These are phyloP conservation scores for Dicranocentrus wangi DNA, from an alignment of 2,888 invertebrate genomes.

Conservation along the genomic window DNA sequence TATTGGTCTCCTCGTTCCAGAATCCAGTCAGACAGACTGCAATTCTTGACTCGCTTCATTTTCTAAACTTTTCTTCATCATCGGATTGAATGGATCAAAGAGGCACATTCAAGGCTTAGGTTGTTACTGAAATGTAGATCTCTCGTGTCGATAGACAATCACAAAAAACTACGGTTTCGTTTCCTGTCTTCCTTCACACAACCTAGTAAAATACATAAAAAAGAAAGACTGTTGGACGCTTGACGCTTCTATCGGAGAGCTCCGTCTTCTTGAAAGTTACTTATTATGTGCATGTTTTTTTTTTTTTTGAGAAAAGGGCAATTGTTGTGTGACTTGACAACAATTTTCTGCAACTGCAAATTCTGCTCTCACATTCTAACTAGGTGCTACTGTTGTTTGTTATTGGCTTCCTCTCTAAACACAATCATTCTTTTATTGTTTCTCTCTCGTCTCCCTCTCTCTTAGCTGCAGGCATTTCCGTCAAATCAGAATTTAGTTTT, in stretches of 20 bases:
- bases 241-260: too few relatives aligned
- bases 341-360: constrained; percentile 36
- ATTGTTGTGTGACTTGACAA: too few relatives aligned
- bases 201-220: constrained; percentile 61
- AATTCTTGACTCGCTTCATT: too few relatives aligned
- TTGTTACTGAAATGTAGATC: constrained; percentile 49
- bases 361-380: constrained; percentile 7
- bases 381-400: background rate
- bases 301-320: constrained; percentile 43
- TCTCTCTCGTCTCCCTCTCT: constrained; percentile 33
- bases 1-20: constrained; percentile 66
- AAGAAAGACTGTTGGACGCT: constrained; percentile 39
- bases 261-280: constrained; percentile 48
- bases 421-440: constrained; percentile 45
- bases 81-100: too few relatives aligned
- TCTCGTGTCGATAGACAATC: constrained; percentile 47
- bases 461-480: constrained; percentile 64
- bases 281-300: too few relatives aligned
- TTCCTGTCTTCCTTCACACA: constrained; percentile 58
- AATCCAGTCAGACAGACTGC: too few relatives aligned
- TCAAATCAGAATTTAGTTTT: constrained; percentile 59
- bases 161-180: constrained; percentile 64
- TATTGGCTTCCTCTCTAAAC: constrained; percentile 15
- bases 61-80: too few relatives aligned
- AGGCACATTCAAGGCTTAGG: constrained; percentile 64